Percentiles rank a stretch among this genome's conserved stretches.
Conservation (phyloP, 2,113 vertebrate genomes). For the Dryoscopus gambensis region DNA sequence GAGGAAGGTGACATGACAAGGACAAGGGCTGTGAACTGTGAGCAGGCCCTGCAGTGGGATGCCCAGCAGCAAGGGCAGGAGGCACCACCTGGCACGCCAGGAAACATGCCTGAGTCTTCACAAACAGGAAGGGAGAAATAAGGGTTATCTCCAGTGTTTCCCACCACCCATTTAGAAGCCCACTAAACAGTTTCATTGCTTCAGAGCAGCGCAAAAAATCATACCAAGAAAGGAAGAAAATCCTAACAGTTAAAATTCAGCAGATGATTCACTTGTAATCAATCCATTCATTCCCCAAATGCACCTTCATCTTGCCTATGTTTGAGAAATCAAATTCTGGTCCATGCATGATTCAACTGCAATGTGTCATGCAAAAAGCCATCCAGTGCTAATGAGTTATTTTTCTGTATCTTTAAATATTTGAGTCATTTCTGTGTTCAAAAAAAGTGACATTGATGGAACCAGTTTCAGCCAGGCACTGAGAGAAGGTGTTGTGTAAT, state of each 20-base stretch:
- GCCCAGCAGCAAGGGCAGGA: not conserved
- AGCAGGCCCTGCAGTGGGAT: not conserved
- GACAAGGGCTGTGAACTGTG: not conserved
- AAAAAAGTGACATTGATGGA: not conserved
- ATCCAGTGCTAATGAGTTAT: slow-evolving; percentile 18
- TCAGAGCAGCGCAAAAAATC: not conserved
- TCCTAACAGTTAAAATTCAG: not conserved
- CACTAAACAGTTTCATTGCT: not conserved
- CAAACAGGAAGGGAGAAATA: not conserved
- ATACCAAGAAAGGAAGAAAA: not conserved
- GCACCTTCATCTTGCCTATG: not conserved
- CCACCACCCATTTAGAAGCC: not conserved
- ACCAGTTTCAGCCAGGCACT: not conserved
- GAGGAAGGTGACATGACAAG: not conserved
- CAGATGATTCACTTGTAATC: slow-evolving; percentile 13
- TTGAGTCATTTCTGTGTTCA: slow-evolving; percentile 24
- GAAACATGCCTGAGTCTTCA: not conserved
- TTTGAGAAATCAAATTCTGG: not conserved
- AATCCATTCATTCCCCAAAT: not conserved
- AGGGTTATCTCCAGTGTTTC: not conserved
- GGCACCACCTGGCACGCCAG: not conserved
- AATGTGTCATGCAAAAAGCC: not conserved
- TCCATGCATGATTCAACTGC: not conserved
- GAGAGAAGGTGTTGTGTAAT: not conserved
- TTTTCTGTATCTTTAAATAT: slow-evolving; percentile 19